Evolutionary conservation across 2,888 invertebrate genomes (phyloP).

Genomic region (Melanargia galathea): DNA sequence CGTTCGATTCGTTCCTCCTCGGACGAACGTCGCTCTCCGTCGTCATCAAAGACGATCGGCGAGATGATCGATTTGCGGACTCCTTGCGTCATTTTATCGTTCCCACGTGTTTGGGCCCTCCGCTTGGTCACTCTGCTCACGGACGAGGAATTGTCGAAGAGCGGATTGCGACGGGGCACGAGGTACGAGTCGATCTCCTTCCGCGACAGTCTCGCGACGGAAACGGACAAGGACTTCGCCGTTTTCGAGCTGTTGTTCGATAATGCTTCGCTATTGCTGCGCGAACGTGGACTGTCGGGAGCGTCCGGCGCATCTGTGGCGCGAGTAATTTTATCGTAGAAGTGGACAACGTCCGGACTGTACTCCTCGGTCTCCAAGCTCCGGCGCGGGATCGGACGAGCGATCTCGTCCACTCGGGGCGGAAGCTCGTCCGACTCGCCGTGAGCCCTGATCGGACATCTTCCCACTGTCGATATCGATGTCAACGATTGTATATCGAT

Average conservation of each 20-base stretch:
- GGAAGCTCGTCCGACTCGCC: constrained; percentile 59
- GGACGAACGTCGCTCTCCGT: not conserved
- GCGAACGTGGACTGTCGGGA: too few species aligned
- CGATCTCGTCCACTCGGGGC: constrained; percentile 49
- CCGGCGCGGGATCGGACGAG: constrained; percentile 49
- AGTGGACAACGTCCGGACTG: constrained; percentile 52
- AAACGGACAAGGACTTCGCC: constrained; percentile 29
- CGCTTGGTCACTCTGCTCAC: not conserved
- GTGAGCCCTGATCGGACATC: constrained; percentile 60
- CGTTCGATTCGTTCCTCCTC: not conserved
- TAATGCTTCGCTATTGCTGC: too few species aligned
- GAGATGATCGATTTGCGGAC: not conserved
- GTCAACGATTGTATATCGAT: constrained; percentile 46
- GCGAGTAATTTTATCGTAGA: constrained; percentile 54
- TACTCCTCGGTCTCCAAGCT: constrained; percentile 55
- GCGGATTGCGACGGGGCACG: constrained; percentile 34
- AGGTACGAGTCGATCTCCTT: constrained; percentile 41
- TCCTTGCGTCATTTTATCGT: not conserved
- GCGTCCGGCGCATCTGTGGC: too few species aligned
- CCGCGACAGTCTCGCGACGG: constrained; percentile 37
- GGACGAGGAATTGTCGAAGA: not conserved
- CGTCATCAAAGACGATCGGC: not conserved
- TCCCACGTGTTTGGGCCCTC: not conserved
- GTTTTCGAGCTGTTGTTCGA: not conserved
- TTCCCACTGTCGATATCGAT: constrained; percentile 58